Conservation (phyloP, 37 sponge, comb jelly and placozoan species). For the Amphimedon queenslandica region DNA sequence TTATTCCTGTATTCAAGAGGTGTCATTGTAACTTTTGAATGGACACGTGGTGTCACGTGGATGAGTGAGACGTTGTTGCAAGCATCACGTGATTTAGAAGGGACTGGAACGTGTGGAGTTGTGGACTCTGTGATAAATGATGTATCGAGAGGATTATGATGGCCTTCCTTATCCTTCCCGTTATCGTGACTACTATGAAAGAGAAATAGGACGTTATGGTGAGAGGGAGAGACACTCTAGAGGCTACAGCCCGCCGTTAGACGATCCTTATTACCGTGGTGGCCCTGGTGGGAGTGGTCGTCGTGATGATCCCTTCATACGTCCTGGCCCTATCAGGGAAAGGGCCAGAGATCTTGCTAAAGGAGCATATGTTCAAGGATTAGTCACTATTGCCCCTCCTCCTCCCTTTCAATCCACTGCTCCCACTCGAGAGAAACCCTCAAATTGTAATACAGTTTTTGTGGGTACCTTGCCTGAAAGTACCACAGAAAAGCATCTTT, state of each 20-base stretch:
- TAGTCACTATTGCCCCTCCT: conserved; percentile 23
- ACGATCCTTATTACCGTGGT: conserved; percentile 22
- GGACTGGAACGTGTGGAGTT: too few species aligned
- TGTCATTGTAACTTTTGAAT: too few species aligned
- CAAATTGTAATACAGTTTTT: conserved; percentile 52
- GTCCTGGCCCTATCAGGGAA: neutral
- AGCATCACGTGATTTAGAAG: too few species aligned
- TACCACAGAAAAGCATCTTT: conserved; percentile 44
- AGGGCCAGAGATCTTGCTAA: neutral
- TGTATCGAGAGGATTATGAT: conserved; percentile 33
- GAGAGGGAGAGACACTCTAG: conserved; percentile 8
- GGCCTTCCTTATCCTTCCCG: conserved; percentile 5
- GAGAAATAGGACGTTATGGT: neutral
- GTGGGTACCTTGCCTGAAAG: conserved; percentile 66
- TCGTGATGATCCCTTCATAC: neutral
- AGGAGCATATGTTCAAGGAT: conserved; percentile 19
- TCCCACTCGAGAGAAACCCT: conserved; percentile 22
- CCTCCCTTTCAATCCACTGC: conserved; percentile 40
- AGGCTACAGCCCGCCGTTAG: neutral
- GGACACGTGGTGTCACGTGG: too few species aligned
- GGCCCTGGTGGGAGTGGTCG: conserved; percentile 8
- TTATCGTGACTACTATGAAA: conserved; percentile 30
- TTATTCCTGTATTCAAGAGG: too few species aligned
- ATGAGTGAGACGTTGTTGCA: too few species aligned
- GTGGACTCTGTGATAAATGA: too few species aligned